These are phyloP conservation scores for Hypolimnas misippus DNA, from an alignment of 2,888 invertebrate species.

Conservation along the genomic window DNA sequence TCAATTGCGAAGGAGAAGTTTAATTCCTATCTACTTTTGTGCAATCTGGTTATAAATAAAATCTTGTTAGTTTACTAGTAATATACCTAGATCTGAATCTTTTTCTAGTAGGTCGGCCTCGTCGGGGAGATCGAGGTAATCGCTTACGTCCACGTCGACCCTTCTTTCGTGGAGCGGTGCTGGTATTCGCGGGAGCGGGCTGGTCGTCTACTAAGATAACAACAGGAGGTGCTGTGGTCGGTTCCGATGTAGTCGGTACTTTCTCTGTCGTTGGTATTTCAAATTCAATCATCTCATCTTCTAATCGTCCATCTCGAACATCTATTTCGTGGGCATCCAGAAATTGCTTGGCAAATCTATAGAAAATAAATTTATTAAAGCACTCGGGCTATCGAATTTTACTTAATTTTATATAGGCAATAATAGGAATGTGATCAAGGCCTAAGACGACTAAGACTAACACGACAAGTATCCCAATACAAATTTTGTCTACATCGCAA, in stretches of 20 bases:
- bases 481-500: too few relatives aligned
- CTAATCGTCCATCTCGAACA: conserved; percentile 71
- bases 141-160: conserved; percentile 67
- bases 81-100: conserved; percentile 74
- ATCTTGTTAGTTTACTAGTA: too few relatives aligned
- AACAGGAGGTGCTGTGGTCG: conserved; percentile 67
- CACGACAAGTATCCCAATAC: too few relatives aligned
- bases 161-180: conserved; percentile 58
- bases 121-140: conserved; percentile 71
- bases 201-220: conserved; percentile 79
- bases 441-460: too few relatives aligned
- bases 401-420: too few relatives aligned
- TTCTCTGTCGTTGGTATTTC: conserved; percentile 66
- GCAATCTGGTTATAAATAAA: too few relatives aligned
- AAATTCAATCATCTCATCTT: conserved; percentile 61
- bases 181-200: conserved; percentile 69
- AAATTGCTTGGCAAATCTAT: conserved; percentile 88
- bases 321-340: conserved; percentile 86
- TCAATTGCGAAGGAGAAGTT: too few relatives aligned
- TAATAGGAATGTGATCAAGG: too few relatives aligned
- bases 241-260: conserved; percentile 58
- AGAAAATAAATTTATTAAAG: not conserved
- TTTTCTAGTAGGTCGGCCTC: conserved; percentile 76
- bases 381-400: too few relatives aligned
- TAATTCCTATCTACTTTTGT: too few relatives aligned